Base-by-base conservation (phyloP, 2,797 vertebrate genomes). In the Spea hammondii region DNA sequence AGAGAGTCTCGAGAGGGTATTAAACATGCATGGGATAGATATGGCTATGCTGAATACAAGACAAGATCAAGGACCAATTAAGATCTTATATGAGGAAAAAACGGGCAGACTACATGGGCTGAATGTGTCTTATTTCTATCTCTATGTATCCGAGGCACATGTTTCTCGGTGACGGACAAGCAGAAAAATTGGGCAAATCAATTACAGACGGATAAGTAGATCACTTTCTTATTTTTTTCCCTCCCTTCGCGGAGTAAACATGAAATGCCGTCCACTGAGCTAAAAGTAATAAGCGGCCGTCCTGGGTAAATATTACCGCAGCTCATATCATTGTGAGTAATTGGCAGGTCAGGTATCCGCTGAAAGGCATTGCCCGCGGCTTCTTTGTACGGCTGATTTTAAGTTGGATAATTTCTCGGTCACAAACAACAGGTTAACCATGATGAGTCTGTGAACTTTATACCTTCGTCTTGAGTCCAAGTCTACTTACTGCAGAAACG, bases 331-430 rank as follows among this genome's bases (percentile, higher is more conserved):
- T 69, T 54, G 55, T 17, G 65, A 50, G 5, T 70, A 75, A 65
- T 70, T 70, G 70, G 14, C 44, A 70, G 78, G 65, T 79, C 78
- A 70, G 62, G n/a, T 79, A 62, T 79, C 54, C 47, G 8, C 47
- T 48, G 53, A 55, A 70, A 5, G 14, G 70, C 32, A 48, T 69
- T 55, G 72, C 78, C 72, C 14, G 6, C 45, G 62, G 78, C 57
- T 70, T 62, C 9, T 32, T 54, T 54, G 4, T 3, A 17, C 8
- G 7, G 11, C 45, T 47, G 8, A 17, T 62, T 65, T 65, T 11
- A 4, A 7, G 5, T 32, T 17, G 59, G 8, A 62, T 6, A 17
- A 62, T 62, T 62, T 17, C 51, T 53, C n/a, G 9, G 32, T 62
- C 59, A 44, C 32, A 4, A n/a, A 62, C 17, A 17, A 32, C 32